Base-by-base conservation (phyloP, 2,888 invertebrate species). In the Eledona agricola region DNA sequence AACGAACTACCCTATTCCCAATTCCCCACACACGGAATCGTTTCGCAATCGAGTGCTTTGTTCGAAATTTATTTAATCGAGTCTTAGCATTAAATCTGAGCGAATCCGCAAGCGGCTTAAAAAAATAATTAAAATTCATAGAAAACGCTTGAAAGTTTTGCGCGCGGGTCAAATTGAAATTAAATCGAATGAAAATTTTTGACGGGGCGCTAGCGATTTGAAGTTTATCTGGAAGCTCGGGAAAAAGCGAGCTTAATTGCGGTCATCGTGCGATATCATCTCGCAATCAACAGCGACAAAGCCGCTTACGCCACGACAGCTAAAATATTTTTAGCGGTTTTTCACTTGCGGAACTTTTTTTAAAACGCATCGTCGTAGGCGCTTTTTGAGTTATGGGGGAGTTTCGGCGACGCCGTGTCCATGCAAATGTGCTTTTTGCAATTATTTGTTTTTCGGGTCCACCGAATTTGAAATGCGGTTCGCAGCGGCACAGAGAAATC, bases 191-290 rank as follows among this genome's bases (percentile, higher is more conserved):
- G 29, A 29, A 42, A 12, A 29, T 42, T 42, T 42, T 42, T 42
- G 29, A 20, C 29, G 28, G 7, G 26, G 10, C 40, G n/a, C n/a
- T n/a, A n/a, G n/a, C n/a, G n/a, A n/a, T n/a, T n/a, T 23, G 23
- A 15, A 37, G 23, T 12, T 37, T 9, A 37, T 37, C 23, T 28
- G 29, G 29, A 42, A 28, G 20, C 17, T 42, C 20, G 15, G 7
- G 20, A 42, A 42, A 42, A 42, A 42, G 11, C 31, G 20, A 31
- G 22, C 42, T 28, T 40, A 40, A 40, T 42, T 42, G 42, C 42
- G 42, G 42, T 42, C 42, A 42, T 42, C 29, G 31, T 42, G 29
- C 42, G 42, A 42, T 42, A 42, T 42, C 42, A 42, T 42, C 42
- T 42, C 31, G 42, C 22, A 42, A 42, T 42, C 42, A 42, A 42